Base-by-base conservation (phyloP, 2,888 invertebrate genomes). In the Penaeus monodon region DNA sequence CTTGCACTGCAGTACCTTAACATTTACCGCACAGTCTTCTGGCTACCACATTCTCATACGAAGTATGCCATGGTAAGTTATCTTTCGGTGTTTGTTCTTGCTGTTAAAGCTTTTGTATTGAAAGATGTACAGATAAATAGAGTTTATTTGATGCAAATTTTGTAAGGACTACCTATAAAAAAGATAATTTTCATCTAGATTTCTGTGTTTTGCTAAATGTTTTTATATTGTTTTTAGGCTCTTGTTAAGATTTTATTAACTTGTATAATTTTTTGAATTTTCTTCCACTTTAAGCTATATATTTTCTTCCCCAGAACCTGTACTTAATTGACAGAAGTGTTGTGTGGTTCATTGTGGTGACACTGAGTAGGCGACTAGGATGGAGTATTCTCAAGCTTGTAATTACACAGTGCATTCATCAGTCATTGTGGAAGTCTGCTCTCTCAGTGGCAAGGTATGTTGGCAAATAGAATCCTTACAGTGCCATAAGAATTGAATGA, bases 21-120 rank as follows among this genome's bases (percentile, higher is more conserved):
- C 93, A 94, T 99, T 66, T 99, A 99, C 92, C 95, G 97, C 91
- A 98, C 98, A 3, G 96, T 97, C 24, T 99, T 98, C 98, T 99
- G 99, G 99, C 93, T 99, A 83, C 97, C 98, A 0, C 96, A 98
- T 92, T 97, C 98, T 0, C 96, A 97, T 92, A 96, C 96, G 88
- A 95, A 95, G 91, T 96, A 97, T 92, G 96, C 97, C 88, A 95
- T 99, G 95, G 98, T 98, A 93, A 93, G 94, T 92, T 66, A 29
- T 70, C 57, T 44, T 84, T 20, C 38, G n/a, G 14, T 77, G 33
- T 29, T 8, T 70, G 22, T 80, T 76, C 38, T 4, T 83, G 33
- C 33, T 49, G 10, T 38, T 1, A 38, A 6, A 38, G 33, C 33
- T 38, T 38, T 38, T 38, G 33, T 38, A 38, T 2, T 38, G 33